Evolutionary conservation across 2,113 vertebrate species (phyloP), one percentile per base, ranked within the genome.

Genomic region (Dromaius novaehollandiae): DNA sequence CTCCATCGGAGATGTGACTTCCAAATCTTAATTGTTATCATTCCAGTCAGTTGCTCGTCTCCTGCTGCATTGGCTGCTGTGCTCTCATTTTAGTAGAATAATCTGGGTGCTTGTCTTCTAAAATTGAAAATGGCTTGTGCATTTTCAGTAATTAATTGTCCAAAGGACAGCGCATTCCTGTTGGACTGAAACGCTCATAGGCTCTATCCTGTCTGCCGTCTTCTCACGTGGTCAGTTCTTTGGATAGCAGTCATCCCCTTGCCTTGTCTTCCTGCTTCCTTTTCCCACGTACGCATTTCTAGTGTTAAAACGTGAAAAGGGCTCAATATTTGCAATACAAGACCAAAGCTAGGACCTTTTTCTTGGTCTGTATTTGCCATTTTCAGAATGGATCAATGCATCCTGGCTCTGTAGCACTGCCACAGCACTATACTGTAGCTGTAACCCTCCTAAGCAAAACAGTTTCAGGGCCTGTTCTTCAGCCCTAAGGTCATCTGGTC

Each of bases 221-320:
- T 95, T 91, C 82, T 88, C 66, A 65, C 34, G 12, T 3, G 75
- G 95, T 88, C 93, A 74, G 93, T 97, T 96, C 95, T 92, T 96
- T 97, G 95, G 95, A 96, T 89, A 82, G 85, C 78, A 96, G 22
- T 96, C 84, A 95, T 94, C 91, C 66, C 94, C 91, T 96, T 97
- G 89, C 6, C 0, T 53, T 79, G 79, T 93, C 94, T 93, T 96
- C 55, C 51, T 68, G 42, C 83, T 89, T 68, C 51, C 51, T 89
- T 87, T 68, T 89, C 68, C 66, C 65, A 14, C 0, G 4, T 55
- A 21, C 22, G 7, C 16, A 5, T 25, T 10, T 55, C 48, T 53
- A 40, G 21, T n/a, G 7, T 20, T 77, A 9, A 7, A 84, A 53
- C 60, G 3, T 21, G 18, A 11, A 82, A 63, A 22, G 26, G 26